Conservation (phyloP, 2,113 vertebrate species). For the Numida meleagris region DNA sequence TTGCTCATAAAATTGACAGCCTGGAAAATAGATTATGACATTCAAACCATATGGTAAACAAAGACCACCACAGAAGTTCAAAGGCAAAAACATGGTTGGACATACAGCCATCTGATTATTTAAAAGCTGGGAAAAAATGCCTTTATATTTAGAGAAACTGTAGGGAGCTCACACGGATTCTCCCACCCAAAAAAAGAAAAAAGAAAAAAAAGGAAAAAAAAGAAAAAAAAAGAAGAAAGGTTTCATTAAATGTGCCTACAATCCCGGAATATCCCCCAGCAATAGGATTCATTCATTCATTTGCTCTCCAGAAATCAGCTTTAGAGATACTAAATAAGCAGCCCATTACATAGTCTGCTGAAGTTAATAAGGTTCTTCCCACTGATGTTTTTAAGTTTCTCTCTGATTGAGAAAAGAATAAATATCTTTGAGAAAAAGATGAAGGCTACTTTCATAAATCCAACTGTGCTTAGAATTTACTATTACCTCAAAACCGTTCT, state of each 20-base stretch:
- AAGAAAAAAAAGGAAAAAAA: background rate
- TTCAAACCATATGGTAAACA: background rate
- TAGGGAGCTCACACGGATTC: background rate
- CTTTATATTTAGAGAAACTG: background rate
- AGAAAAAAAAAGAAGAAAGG: background rate
- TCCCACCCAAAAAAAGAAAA: background rate
- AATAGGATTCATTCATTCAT: background rate
- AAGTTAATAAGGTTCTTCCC: background rate
- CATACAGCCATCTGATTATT: background rate
- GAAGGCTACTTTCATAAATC: background rate
- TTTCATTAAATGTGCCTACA: background rate
- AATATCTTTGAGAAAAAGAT: background rate
- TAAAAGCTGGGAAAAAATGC: background rate
- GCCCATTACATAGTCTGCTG: background rate
- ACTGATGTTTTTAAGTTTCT: background rate
- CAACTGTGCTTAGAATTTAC: background rate
- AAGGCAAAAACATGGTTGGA: background rate
- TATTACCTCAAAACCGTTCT: background rate
- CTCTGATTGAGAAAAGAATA: background rate
- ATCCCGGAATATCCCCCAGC: background rate
- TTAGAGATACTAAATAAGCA: background rate
- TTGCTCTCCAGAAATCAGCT: background rate
- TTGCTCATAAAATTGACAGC: conserved; percentile 16
- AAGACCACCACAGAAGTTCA: background rate
- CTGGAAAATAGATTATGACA: background rate